Conservation (phyloP, 64 coral and sea anemone species). For the Stichodactyla helianthus region DNA sequence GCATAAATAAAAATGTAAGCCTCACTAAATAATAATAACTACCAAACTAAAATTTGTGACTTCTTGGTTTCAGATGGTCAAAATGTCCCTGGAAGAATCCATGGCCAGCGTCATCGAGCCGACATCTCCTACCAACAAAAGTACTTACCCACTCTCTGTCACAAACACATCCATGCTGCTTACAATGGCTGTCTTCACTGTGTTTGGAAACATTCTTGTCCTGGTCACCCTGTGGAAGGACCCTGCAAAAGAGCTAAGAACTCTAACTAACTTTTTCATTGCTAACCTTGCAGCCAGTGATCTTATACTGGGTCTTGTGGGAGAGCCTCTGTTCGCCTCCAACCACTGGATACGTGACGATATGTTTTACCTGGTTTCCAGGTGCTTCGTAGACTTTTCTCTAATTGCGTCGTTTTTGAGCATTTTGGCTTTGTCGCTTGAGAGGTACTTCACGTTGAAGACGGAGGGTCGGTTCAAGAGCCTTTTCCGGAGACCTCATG, state of each 20-base stretch:
- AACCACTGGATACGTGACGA: conserved; percentile 9
- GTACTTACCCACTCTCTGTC: not conserved
- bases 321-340: conserved; percentile 56
- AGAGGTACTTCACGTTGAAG: conserved; percentile 43
- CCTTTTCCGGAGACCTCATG: conserved; percentile 14
- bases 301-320: conserved; percentile 54
- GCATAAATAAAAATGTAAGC: too few relatives aligned
- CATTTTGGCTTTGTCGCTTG: conserved; percentile 53
- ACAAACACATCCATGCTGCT: not conserved
- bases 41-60: too few relatives aligned
- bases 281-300: conserved; percentile 75
- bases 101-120: too few relatives aligned
- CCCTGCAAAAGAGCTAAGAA: conserved; percentile 75
- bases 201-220: conserved; percentile 68
- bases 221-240: conserved; percentile 50
- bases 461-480: conserved; percentile 15
- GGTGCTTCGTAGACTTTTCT: conserved; percentile 33
- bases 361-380: conserved; percentile 21
- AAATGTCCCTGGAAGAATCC: too few relatives aligned
- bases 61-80: too few relatives aligned
- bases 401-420: conserved; percentile 55
- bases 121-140: not conserved
- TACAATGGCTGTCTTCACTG: conserved; percentile 32
- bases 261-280: conserved; percentile 70
- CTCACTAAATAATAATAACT: too few relatives aligned